phyloP scores from a whole-genome alignment of 2,888 invertebrate species.

The Melanotus villosus region DNA sequence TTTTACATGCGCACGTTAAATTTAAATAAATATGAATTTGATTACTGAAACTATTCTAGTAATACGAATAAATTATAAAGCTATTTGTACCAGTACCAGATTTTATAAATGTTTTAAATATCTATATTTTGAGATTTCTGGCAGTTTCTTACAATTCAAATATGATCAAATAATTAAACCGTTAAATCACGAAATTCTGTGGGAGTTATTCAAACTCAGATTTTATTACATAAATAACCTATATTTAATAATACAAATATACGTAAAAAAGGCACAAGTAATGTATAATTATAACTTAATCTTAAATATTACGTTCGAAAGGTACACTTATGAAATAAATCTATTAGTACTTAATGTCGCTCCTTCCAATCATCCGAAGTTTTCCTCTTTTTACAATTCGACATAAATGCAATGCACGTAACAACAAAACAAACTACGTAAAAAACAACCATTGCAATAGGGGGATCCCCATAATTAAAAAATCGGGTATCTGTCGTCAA shows the following conservation, averaged over 20 bases:
- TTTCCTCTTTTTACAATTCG: conserved; percentile 71
- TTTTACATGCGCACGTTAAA: too few relatives aligned
- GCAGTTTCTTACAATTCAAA: not conserved
- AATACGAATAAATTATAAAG: too few relatives aligned
- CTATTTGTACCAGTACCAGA: too few relatives aligned
- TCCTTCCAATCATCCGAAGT: conserved; percentile 25
- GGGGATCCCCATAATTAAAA: conserved; percentile 70
- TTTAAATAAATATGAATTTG: too few relatives aligned
- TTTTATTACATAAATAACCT: conserved; percentile 6
- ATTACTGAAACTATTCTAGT: too few relatives aligned
- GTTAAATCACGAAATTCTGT: too few relatives aligned
- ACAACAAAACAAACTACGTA: conserved; percentile 75
- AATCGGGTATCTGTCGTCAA: conserved; percentile 71
- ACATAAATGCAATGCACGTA: conserved; percentile 74
- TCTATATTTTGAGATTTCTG: too few relatives aligned
- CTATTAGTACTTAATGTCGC: not conserved
- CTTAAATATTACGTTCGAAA: conserved; percentile 7
- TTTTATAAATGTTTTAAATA: too few relatives aligned
- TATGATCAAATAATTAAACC: too few relatives aligned
- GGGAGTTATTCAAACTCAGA: too few relatives aligned
- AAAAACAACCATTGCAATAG: conserved; percentile 75
- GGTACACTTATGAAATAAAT: conserved; percentile 12
- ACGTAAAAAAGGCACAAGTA: conserved; percentile 21
- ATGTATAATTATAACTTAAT: conserved; percentile 5
- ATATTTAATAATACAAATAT: conserved; percentile 18